Evolutionary conservation across 2,113 vertebrate genomes (phyloP).

Genomic region (Limnothrissa miodon): DNA sequence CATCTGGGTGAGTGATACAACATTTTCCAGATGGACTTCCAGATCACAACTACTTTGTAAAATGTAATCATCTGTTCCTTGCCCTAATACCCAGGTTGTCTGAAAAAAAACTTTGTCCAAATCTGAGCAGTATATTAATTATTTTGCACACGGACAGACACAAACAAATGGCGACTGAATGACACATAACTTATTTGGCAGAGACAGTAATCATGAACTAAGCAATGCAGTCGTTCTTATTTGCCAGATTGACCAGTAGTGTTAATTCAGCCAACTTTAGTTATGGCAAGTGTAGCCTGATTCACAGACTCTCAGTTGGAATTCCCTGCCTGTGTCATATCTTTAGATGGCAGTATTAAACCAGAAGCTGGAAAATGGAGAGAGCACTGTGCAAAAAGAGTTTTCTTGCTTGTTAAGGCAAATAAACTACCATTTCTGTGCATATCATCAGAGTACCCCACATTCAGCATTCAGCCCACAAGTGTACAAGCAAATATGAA

Average conservation of each 20-base stretch:
- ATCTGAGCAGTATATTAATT: too few relatives aligned
- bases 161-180: too few relatives aligned
- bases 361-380: constrained; percentile 41
- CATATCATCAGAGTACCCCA: background rate
- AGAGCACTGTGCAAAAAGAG: background rate
- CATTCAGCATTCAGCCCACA: background rate
- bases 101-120: too few relatives aligned
- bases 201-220: too few relatives aligned
- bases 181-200: too few relatives aligned
- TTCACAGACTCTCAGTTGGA: background rate
- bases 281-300: background rate
- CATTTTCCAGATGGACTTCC: too few relatives aligned
- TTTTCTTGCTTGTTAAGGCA: background rate
- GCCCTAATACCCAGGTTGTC: too few relatives aligned
- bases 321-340: constrained; percentile 26
- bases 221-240: background rate
- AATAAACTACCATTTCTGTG: background rate
- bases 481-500: background rate
- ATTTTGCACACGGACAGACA: too few relatives aligned
- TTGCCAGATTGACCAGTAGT: background rate
- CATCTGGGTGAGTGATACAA: too few relatives aligned
- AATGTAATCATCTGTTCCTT: too few relatives aligned
- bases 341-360: constrained; percentile 70
- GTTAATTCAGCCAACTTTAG: background rate
- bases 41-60: too few relatives aligned